These are phyloP conservation scores for Oreotrochilus melanogaster DNA, from an alignment of 2,113 vertebrate genomes.

Conservation along the genomic window DNA sequence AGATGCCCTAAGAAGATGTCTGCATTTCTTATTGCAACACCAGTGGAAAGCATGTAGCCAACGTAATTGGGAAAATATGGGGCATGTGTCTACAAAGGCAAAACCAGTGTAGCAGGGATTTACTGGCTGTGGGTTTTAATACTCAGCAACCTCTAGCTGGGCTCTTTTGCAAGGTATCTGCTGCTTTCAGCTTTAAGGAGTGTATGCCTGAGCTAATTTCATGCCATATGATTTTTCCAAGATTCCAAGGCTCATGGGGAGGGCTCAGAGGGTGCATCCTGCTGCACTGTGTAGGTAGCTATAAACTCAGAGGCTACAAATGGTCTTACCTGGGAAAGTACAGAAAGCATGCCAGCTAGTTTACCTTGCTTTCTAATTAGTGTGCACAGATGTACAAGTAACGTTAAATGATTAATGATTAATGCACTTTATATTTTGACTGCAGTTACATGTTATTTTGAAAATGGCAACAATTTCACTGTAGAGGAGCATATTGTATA, in stretches of 20 bases:
- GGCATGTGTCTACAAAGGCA: neutral
- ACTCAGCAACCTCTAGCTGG: neutral
- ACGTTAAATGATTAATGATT: neutral
- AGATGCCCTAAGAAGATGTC: neutral
- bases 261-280: neutral
- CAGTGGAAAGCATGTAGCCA: neutral
- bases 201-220: neutral
- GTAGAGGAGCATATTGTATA: rapidly evolving
- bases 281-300: rapidly evolving
- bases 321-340: rapidly evolving
- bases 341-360: neutral
- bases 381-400: neutral
- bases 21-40: conserved; percentile 21
- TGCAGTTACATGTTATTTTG: neutral
- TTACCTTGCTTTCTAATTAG: neutral
- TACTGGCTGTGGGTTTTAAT: neutral
- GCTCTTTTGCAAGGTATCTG: neutral
- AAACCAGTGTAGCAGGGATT: neutral
- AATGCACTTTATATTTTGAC: neutral
- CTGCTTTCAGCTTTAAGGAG: neutral
- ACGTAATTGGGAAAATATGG: neutral
- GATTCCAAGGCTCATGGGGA: neutral
- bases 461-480: neutral
- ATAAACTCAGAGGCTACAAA: neutral
- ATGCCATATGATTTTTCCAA: neutral